Evolutionary conservation across 2,888 invertebrate species (phyloP), one percentile per base, ranked within the genome.

Genomic region (Heliothis peltigera): DNA sequence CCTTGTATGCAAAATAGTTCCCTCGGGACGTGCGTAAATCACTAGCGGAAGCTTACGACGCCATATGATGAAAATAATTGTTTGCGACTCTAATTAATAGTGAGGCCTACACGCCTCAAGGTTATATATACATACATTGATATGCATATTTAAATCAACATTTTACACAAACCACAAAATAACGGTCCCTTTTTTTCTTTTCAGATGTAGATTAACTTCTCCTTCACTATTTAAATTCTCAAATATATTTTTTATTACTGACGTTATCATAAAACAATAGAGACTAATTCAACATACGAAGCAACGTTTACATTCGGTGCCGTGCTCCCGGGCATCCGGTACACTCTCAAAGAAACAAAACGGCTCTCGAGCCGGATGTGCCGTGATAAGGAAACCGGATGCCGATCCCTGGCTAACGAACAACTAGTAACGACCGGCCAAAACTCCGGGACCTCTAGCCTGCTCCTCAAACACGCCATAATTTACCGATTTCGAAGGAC

Each of bases 331-430:
- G 84, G 82, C 81, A 83, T 89, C 88, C 87, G 84, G 85, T 84
- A 85, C 87, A 88, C 83, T 82, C 84, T 87, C 86, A 88, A 89
- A 90, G 90, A 90, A 89, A 91, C 91, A 90, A 89, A 90, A 88
- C 87, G 83, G 83, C 84, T 86, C 84, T 79, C 81, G 70, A 78
- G 81, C 89, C 90, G 91, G 92, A 92, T 86, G 84, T 75, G 75
- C 75, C 86, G 82, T 91, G 91, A 92, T 91, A 90, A 90, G 91
- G 89, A 90, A 89, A 91, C 91, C 89, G 91, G 92, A 91, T 80
- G 87, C 86, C 84, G 83, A 89, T 88, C 88, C 87, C 80, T 79
- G 80, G 82, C 89, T 91, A 92, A 92, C 91, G 89, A 92, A 91
- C 91, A 87, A 89, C 89, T 88, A 90, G 86, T 85, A 84, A 79